A percentile compares a stretch with the other conserved stretches of the same genome.
Evolutionary conservation across 1,140 invertebrate genomes (phyloP).

Genomic region (Lanistes nyassanus): DNA sequence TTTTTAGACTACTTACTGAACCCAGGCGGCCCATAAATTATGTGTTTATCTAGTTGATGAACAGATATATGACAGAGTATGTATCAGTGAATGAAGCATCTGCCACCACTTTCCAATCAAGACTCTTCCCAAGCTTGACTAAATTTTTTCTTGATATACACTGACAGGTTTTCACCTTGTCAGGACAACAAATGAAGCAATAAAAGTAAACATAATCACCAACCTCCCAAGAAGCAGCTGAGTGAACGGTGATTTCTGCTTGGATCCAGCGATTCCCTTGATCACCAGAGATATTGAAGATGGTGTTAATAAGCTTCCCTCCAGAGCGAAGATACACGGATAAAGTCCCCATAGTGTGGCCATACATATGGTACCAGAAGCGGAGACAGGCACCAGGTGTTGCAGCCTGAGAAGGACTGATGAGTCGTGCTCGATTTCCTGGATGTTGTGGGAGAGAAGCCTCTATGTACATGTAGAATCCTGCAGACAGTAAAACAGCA

Average conservation of each 20-base stretch:
- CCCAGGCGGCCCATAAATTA: no score
- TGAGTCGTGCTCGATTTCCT: slow-evolving; percentile 79
- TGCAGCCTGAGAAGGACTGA: slow-evolving; percentile 52
- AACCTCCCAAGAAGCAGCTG: slow-evolving; percentile 41
- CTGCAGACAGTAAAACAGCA: slow-evolving; percentile 62
- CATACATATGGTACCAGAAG: slow-evolving; percentile 85
- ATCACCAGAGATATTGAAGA: slow-evolving; percentile 41
- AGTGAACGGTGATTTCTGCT: slow-evolving; percentile 46
- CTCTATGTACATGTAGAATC: slow-evolving; percentile 84
- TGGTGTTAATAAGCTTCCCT: background rate
- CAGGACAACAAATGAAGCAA: no score
- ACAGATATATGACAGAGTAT: no score
- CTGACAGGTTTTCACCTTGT: no score
- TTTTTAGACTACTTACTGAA: no score
- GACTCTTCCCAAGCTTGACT: no score
- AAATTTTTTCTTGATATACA: no score
- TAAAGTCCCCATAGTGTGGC: slow-evolving; percentile 61
- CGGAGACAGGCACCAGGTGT: slow-evolving; percentile 40
- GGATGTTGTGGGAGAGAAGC: slow-evolving; percentile 72
- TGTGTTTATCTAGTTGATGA: no score
- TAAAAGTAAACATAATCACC: background rate
- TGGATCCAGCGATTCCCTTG: slow-evolving; percentile 51
- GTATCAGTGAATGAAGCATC: no score
- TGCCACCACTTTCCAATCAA: no score
- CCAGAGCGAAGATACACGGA: slow-evolving; percentile 45